Base-by-base conservation (phyloP, 64 coral and sea anemone species). In the Porites lutea region DNA sequence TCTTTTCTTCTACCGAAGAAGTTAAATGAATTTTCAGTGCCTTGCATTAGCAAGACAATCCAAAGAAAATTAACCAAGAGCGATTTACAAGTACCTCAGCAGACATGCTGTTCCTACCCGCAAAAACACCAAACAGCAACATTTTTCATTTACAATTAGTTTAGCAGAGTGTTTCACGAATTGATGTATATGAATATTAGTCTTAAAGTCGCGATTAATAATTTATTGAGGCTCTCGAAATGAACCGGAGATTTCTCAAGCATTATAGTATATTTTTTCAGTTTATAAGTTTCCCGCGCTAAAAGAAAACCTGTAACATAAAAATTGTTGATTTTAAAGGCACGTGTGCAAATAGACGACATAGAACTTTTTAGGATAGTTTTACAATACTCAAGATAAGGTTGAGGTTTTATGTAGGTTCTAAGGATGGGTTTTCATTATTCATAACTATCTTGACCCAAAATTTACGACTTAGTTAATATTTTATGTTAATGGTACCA, bases 121-220 rank as follows among this genome's bases (percentile, higher is more conserved):
- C 27, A 37, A 37, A 6, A 82, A 45, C 79, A 15, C 47, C 65
- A 23, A 65, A 48, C 57, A 48, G 15, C 58, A 65, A 52, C 7
- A 67, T 51, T 84, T 76, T 84, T 69, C 48, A 53, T 69, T 52
- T 84, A 4, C 69, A 84, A 84, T 84, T 68, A 65, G 81, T 83
- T 60, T 49, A 59, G 55, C 60, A 16, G 59, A 46, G 79, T 14
- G 5, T 84, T 69, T 52, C 44, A 65, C 16, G 63, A 84, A 22
- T 14, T 84, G 59, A 84, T 52, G 62, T 50, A n/a, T 68, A 76
- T 5, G 52, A 80, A 67, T 84, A 84, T 84, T 43, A 69, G 81
- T 21, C 63, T 84, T 76, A 13, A 47, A 84, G 48, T 52, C 18
- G 8, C 46, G 45, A 63, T 84, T 8, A 84, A 68, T 84, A 84